Base-by-base conservation (phyloP, 2,888 invertebrate genomes). In the Ornithoptera alexandrae region DNA sequence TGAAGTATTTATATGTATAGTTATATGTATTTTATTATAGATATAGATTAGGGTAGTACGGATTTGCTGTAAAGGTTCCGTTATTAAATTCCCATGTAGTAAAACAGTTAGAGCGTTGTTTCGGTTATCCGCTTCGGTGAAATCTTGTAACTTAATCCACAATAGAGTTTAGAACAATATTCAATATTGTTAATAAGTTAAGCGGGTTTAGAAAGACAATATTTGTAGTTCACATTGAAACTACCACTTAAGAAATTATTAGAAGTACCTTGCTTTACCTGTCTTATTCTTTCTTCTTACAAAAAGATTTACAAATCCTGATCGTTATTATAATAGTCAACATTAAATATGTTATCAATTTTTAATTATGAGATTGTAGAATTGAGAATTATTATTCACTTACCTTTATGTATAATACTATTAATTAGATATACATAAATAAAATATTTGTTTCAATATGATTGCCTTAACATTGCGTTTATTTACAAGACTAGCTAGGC, bases 131-230 rank as follows among this genome's bases (percentile, higher is more conserved):
- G 58, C 66, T 70, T 65, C 53, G 46, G 68, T 60, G 63, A 56
- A 70, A 67, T 56, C 63, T 67, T 67, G 67, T 61, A 64, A 67
- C 70, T 42, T 42, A 60, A 64, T 60, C 64, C 63, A 70, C 70
- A 70, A 70, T 70, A 61, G 67, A 67, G 67, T 70, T 67, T 56
- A 59, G 24, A 46, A 67, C 67, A 64, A 63, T 62, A 60, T 70
- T 70, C 61, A 67, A 70, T 67, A 67, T 59, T 56, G 70, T 70
- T 62, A 59, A 67, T 70, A 70, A 70, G 64, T 67, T 70, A 56
- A 53, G 57, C 18, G 39, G 70, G 60, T 24, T 63, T 60, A 30
- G 53, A 64, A 63, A 64, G 67, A 64, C 64, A 67, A 70, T 63
- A 67, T 70, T 67, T 60, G 70, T 56, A 24, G 59, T 56, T 46